phyloP scores from a whole-genome alignment of 2,113 vertebrate genomes.

The Mormoops blainvillei region DNA sequence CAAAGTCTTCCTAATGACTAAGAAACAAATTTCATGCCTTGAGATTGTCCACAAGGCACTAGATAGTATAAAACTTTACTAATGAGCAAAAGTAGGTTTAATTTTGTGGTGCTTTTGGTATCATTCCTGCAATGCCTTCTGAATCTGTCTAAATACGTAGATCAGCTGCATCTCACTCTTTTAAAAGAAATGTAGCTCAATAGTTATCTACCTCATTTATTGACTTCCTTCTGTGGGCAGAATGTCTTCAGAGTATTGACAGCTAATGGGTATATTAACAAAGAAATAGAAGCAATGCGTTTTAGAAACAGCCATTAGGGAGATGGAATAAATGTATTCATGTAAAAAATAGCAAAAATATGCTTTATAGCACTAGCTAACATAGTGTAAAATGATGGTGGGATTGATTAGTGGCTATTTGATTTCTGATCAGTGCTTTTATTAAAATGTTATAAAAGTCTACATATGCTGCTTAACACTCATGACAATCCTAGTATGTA shows the following conservation, averaged over 20 bases:
- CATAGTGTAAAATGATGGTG: neutral
- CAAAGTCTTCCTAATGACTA: constrained; percentile 16
- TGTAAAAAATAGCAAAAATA: neutral
- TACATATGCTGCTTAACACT: neutral
- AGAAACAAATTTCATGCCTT: neutral
- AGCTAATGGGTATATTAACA: neutral
- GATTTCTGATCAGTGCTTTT: neutral
- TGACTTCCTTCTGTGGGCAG: neutral
- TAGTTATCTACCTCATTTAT: neutral
- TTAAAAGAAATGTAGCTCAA: neutral
- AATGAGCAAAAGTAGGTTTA: neutral
- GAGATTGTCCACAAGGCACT: neutral
- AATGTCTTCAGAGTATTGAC: neutral
- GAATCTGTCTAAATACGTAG: neutral
- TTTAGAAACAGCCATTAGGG: neutral
- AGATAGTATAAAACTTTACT: neutral
- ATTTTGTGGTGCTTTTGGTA: neutral
- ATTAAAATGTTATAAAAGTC: neutral
- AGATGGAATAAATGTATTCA: neutral
- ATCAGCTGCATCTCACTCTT: neutral
- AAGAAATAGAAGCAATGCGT: neutral
- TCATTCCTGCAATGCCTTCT: neutral
- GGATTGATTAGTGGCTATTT: neutral
- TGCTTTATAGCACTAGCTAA: neutral
- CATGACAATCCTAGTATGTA: neutral